Evolutionary conservation across 2,797 vertebrate species (phyloP).

Genomic region (Peromyscus nudipes): DNA sequence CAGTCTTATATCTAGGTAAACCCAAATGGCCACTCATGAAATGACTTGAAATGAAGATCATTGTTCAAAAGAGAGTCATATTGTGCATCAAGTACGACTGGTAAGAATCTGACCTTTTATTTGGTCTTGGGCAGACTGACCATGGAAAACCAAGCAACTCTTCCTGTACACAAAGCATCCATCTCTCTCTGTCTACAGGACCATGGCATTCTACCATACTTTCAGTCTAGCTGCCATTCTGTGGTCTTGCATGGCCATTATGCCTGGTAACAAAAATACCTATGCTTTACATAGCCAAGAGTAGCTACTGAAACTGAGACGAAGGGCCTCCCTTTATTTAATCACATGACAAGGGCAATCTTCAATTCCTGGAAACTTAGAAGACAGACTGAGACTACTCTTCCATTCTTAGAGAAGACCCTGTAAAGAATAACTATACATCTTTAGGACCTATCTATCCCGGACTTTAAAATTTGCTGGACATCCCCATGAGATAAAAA

Average conservation of each 20-base stretch:
- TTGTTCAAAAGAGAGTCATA: conserved; percentile 76
- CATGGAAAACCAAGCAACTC: not conserved
- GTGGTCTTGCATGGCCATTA: fast-evolving
- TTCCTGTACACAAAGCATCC: too few species aligned
- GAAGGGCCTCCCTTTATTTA: not conserved
- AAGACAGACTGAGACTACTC: not conserved
- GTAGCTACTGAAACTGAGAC: not conserved
- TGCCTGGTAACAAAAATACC: not conserved
- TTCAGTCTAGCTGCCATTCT: not conserved
- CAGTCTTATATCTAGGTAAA: not conserved
- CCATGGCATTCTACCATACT: fast-evolving
- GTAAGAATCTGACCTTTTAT: not conserved
- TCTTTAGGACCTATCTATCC: not conserved
- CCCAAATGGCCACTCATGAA: conserved; percentile 56
- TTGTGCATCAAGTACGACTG: not conserved
- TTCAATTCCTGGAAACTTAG: not conserved
- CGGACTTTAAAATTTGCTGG: not conserved
- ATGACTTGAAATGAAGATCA: conserved; percentile 72
- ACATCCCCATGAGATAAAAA: not conserved
- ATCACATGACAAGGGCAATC: not conserved
- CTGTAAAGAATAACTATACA: not conserved
- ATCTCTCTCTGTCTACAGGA: not conserved
- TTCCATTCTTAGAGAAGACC: not conserved
- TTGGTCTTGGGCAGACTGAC: not conserved
- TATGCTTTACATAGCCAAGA: not conserved